phyloP scores from a whole-genome alignment of 2,797 vertebrate genomes.

The Pangasius macronema region DNA sequence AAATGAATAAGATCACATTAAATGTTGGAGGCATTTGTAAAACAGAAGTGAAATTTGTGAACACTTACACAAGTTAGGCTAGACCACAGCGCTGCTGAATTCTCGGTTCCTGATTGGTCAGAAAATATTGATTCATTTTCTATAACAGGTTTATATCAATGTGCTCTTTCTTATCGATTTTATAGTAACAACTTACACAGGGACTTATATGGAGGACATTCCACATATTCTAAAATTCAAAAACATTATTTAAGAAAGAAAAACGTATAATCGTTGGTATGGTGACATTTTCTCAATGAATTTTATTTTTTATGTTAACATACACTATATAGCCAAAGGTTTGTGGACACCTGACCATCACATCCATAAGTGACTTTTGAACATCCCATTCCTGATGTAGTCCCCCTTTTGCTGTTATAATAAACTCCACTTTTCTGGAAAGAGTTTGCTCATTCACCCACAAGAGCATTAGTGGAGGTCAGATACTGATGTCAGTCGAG shows the following conservation, averaged over 20 bases:
- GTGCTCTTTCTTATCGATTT: neutral
- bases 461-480: neutral
- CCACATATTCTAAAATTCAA: too few relatives aligned
- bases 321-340: too few relatives aligned
- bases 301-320: neutral
- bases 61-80: neutral
- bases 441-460: neutral
- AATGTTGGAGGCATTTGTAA: slow-evolving; percentile 8
- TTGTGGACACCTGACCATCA: neutral
- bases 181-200: neutral
- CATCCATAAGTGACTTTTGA: neutral
- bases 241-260: too few relatives aligned
- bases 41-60: neutral
- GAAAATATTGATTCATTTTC: neutral
- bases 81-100: neutral
- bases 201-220: neutral
- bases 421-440: neutral
- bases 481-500: neutral
- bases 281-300: neutral
- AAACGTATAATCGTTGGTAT: too few relatives aligned
- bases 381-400: neutral
- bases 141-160: neutral
- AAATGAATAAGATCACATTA: neutral
- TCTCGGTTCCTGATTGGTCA: neutral
- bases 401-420: neutral